Percentiles rank a stretch among this genome's conserved stretches.
phyloP scores from a whole-genome alignment of 2,797 vertebrate species.

The Xenentodon cancila region DNA sequence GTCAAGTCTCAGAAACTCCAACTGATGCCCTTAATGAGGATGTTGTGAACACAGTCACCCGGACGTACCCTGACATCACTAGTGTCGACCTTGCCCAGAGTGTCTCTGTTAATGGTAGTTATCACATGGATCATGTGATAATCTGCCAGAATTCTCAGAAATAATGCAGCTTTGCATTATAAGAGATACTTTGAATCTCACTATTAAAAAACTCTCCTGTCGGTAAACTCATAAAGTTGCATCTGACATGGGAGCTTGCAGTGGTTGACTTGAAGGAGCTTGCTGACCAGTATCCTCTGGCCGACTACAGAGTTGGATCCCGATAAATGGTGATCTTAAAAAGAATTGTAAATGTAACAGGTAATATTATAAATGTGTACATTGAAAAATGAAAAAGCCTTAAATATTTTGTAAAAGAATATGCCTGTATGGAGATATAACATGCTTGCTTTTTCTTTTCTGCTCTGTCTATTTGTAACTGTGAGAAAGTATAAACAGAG shows the following conservation, averaged over 20 bases:
- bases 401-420: too few species aligned
- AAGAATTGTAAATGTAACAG: background rate
- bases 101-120: background rate
- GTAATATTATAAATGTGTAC: background rate
- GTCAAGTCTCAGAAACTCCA: background rate
- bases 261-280: too few species aligned
- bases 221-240: background rate
- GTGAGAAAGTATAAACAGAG: too few species aligned
- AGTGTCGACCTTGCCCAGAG: background rate
- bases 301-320: too few species aligned
- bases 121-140: slow-evolving; percentile 4
- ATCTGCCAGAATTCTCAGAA: slow-evolving; percentile 7
- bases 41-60: background rate
- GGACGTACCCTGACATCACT: background rate
- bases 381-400: too few species aligned
- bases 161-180: slow-evolving; percentile 8
- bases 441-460: too few species aligned
- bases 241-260: too few species aligned
- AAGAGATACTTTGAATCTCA: background rate
- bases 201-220: background rate
- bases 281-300: too few species aligned
- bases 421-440: too few species aligned
- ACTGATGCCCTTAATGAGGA: background rate
- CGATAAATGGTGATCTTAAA: background rate
- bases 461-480: too few species aligned